Conservation (phyloP, 2,888 invertebrate genomes). For the Amitus sp. region DNA sequence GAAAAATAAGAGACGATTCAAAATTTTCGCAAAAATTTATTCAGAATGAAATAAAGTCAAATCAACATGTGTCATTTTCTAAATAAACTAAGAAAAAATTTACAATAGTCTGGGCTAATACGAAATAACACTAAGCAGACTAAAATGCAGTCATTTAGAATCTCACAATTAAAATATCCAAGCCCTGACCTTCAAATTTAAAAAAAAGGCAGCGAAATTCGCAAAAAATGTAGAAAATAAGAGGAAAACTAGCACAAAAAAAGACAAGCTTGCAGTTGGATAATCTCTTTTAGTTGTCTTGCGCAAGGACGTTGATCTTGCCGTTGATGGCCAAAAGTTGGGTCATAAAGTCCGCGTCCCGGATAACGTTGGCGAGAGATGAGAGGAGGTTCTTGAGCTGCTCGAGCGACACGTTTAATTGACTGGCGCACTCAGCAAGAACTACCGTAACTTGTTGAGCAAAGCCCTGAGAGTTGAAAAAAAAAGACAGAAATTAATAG, state of each 20-base stretch:
- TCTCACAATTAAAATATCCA: conserved; percentile 1
- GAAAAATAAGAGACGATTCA: background rate
- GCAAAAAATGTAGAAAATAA: conserved; percentile 48
- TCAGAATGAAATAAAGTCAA: too few species aligned
- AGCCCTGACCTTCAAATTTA: background rate
- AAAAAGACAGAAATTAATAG: too few species aligned
- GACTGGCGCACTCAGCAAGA: conserved; percentile 73
- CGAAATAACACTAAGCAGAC: too few species aligned
- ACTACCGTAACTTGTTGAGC: conserved; percentile 71
- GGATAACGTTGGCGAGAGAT: conserved; percentile 74
- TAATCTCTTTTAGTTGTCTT: conserved; percentile 73
- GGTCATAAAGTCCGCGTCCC: conserved; percentile 77
- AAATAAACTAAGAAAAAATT: too few species aligned
- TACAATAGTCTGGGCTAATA: too few species aligned
- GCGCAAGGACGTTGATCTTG: conserved; percentile 81
- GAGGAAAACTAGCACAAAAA: conserved; percentile 57
- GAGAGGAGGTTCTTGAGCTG: conserved; percentile 73
- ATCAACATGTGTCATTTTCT: too few species aligned
- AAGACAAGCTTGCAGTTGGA: conserved; percentile 43
- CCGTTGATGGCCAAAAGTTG: conserved; percentile 84
- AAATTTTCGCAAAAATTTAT: conserved; percentile 5
- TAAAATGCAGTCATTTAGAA: too few species aligned
- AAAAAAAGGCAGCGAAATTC: conserved; percentile 40
- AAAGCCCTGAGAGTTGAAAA: conserved; percentile 49
- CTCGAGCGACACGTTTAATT: conserved; percentile 75